phyloP scores from a whole-genome alignment of 2,113 vertebrate species.

The Rafetus swinhoei region DNA sequence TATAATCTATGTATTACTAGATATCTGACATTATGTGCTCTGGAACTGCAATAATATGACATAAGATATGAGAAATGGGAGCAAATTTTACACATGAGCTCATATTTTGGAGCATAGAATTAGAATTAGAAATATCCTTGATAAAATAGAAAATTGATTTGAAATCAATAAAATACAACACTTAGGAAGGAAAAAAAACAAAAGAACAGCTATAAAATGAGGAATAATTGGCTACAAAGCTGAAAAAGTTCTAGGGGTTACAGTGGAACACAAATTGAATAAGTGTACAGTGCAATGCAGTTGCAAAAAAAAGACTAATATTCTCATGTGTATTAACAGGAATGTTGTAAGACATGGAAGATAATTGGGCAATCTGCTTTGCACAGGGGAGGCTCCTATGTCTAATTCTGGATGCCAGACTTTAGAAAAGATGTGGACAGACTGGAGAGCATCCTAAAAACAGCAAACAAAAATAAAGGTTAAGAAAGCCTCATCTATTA shows the following conservation, averaged over 20 bases:
- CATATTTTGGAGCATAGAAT: neutral
- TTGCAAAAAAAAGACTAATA: neutral
- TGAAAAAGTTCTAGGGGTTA: neutral
- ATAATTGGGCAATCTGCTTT: neutral
- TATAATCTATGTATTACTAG: neutral
- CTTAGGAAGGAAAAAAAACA: neutral
- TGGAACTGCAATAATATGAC: neutral
- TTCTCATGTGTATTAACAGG: neutral
- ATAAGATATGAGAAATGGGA: neutral
- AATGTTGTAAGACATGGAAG: neutral
- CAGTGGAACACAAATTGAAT: neutral
- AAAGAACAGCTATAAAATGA: neutral
- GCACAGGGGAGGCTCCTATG: neutral
- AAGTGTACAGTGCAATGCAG: neutral
- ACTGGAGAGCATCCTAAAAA: neutral
- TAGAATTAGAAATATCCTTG: neutral
- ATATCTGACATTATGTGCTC: neutral
- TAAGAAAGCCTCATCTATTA: neutral
- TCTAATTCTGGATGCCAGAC: neutral
- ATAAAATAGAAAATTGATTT: neutral
- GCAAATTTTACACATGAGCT: neutral
- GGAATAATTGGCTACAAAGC: neutral
- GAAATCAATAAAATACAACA: neutral
- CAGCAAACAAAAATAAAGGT: neutral
- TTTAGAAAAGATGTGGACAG: neutral